phyloP scores from a whole-genome alignment of 2,113 vertebrate species.

The Pelodiscus sinensis region DNA sequence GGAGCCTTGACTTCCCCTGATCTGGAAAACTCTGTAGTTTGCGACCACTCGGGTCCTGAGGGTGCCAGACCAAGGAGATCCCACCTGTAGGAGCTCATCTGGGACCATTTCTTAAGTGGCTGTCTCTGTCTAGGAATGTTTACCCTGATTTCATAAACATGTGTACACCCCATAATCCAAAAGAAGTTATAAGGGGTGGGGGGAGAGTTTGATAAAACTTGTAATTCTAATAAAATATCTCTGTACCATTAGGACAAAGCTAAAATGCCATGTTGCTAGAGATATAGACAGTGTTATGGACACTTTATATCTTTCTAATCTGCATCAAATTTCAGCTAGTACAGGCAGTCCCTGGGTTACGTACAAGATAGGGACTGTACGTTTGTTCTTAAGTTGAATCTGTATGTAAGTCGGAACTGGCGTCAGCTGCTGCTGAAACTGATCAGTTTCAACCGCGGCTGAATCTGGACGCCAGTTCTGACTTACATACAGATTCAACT shows the following conservation, averaged over 20 bases:
- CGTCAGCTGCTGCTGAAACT: no score
- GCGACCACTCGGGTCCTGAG: no score
- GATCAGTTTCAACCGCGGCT: no score
- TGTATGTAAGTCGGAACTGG: no score
- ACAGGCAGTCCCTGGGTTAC: no score
- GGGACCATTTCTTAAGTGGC: not conserved
- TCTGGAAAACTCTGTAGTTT: no score
- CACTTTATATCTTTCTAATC: not conserved
- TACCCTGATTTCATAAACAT: not conserved
- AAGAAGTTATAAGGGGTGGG: not conserved
- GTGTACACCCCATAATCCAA: not conserved
- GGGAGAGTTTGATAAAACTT: not conserved
- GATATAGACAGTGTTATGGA: not conserved
- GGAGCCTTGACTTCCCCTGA: no score
- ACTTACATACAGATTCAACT: no score
- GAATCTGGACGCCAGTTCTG: no score
- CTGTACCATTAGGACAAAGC: not conserved
- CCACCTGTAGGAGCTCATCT: not conserved
- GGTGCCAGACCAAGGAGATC: no score
- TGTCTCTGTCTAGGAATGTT: not conserved
- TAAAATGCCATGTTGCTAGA: not conserved
- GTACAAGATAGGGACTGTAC: no score
- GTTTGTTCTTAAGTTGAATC: no score
- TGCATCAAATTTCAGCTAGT: not conserved
- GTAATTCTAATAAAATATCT: not conserved